Conservation (phyloP, 2,888 invertebrate genomes). For the Trachelus iudaicus region DNA sequence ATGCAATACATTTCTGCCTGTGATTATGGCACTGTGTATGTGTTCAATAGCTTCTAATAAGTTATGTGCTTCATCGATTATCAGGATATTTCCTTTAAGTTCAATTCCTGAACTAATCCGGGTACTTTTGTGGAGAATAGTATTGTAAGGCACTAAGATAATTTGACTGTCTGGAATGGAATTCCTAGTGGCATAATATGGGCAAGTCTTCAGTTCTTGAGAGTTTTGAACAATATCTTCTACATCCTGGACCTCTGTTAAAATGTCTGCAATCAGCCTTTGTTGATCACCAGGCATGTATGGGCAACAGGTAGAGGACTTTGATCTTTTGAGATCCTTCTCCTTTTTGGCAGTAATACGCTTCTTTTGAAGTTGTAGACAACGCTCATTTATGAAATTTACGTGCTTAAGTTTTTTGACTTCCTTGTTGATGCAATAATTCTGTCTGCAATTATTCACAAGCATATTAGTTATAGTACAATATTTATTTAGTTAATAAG, state of each 20-base stretch:
- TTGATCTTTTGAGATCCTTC: conserved; percentile 73
- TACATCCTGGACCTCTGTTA: conserved; percentile 84
- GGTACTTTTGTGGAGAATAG: conserved; percentile 82
- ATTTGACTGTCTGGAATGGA: conserved; percentile 87
- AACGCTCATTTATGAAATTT: conserved; percentile 90
- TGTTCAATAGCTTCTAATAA: conserved; percentile 89
- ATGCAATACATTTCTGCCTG: conserved; percentile 73
- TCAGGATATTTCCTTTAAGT: conserved; percentile 81
- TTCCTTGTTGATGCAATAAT: conserved; percentile 87
- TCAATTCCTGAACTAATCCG: conserved; percentile 71
- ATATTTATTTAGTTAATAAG: not conserved
- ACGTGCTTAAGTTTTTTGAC: conserved; percentile 80
- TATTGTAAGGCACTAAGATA: conserved; percentile 81
- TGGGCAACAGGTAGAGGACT: conserved; percentile 74
- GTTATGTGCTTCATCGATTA: conserved; percentile 98
- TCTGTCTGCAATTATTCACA: conserved; percentile 68
- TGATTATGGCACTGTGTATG: conserved; percentile 84
- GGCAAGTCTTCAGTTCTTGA: conserved; percentile 82
- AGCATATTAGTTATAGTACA: not conserved
- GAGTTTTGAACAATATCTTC: conserved; percentile 84
- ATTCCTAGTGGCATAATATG: conserved; percentile 91
- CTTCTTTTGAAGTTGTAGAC: conserved; percentile 82
- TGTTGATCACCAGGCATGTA: conserved; percentile 68
- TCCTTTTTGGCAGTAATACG: conserved; percentile 71
- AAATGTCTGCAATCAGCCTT: conserved; percentile 72